phyloP scores from a whole-genome alignment of 1,140 invertebrate genomes.

The Acromyrmex charruanus region DNA sequence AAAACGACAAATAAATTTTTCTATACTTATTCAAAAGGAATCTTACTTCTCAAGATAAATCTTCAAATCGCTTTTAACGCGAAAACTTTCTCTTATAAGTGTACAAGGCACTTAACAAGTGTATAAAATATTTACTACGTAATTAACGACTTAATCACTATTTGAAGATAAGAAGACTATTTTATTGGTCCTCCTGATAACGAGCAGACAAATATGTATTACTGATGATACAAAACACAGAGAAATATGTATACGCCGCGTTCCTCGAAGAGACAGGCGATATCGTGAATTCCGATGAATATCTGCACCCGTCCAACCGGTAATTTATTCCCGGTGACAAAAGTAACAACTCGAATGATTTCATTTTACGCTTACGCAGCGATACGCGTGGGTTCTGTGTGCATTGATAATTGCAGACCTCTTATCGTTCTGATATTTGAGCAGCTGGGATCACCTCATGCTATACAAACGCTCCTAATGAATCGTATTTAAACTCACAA shows the following conservation, averaged over 20 bases:
- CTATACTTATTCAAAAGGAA: not conserved
- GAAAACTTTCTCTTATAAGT: slow-evolving; percentile 2
- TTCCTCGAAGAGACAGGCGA: not conserved
- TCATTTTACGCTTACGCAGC: slow-evolving; percentile 34
- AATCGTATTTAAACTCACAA: slow-evolving; percentile 62
- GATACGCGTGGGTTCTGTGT: slow-evolving; percentile 13
- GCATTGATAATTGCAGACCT: slow-evolving; percentile 57
- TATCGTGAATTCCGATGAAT: not conserved
- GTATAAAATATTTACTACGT: slow-evolving; percentile 1
- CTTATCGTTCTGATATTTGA: slow-evolving; percentile 62
- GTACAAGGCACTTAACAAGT: not conserved
- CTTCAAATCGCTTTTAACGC: not conserved
- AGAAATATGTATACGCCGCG: not conserved
- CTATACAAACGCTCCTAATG: slow-evolving; percentile 61
- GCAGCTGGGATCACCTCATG: slow-evolving; percentile 55
- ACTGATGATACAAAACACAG: not conserved
- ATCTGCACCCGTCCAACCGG: not conserved
- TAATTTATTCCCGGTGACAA: slow-evolving; percentile 21
- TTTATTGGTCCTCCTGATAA: not conserved
- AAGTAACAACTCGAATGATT: slow-evolving; percentile 20
- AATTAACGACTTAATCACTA: slow-evolving; percentile 38
- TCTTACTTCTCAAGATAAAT: not conserved
- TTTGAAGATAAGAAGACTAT: slow-evolving; percentile 27
- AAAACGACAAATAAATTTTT: slow-evolving; percentile 2
- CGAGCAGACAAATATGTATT: slow-evolving; percentile 7